phyloP scores from a whole-genome alignment of 2,888 invertebrate genomes.

The Neuroscelio doddi region DNA sequence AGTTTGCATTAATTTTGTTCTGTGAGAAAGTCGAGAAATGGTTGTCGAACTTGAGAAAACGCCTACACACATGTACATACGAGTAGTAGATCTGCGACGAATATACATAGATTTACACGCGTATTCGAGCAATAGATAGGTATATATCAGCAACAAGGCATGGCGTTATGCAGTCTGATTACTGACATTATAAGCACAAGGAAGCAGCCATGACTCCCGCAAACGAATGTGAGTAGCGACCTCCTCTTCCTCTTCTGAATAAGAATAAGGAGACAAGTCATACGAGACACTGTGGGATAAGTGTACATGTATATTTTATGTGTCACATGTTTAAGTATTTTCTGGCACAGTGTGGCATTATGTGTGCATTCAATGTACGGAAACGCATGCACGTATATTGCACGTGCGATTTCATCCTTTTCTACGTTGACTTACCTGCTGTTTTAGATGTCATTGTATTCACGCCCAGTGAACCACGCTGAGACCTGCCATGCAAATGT shows the following conservation, averaged over 20 bases:
- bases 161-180: conserved; percentile 26
- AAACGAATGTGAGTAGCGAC: conserved; percentile 13
- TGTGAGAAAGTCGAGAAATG: background rate
- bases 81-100: background rate
- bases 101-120: conserved; percentile 1
- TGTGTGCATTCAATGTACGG: background rate
- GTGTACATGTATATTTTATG: background rate
- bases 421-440: background rate
- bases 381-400: conserved; percentile 5
- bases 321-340: conserved; percentile 2
- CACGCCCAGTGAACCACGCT: background rate
- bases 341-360: background rate
- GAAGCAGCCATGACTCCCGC: conserved; percentile 41
- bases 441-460: background rate
- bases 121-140: conserved; percentile 6
- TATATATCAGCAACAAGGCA: conserved; percentile 4
- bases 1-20: background rate
- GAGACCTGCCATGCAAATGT: background rate
- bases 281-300: conserved; percentile 4
- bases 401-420: conserved; percentile 11
- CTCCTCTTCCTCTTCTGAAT: conserved; percentile 30
- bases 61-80: conserved; percentile 3
- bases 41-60: background rate
- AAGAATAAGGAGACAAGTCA: conserved; percentile 9
- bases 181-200: conserved; percentile 31